Percentiles rank a stretch among this genome's conserved stretches.
Conservation (phyloP, 92 coral and sea anemone genomes). For the Siderastrea radians region DNA sequence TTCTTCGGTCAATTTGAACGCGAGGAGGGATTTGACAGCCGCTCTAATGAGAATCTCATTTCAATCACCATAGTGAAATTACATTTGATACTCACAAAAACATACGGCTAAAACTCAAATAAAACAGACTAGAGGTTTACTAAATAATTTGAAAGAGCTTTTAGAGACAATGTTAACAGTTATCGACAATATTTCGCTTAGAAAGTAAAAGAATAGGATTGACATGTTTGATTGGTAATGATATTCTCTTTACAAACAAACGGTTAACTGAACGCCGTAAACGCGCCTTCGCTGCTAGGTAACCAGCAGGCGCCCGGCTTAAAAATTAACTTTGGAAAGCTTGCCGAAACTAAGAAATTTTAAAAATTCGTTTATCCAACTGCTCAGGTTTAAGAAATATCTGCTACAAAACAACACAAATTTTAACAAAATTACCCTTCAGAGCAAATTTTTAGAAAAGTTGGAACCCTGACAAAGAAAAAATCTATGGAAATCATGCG, state of each 20-base stretch:
- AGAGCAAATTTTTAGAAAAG: too few relatives aligned
- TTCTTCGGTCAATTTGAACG: conserved; percentile 24
- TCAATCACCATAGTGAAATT: background rate
- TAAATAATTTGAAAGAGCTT: background rate
- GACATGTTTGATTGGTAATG: background rate
- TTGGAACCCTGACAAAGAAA: too few relatives aligned
- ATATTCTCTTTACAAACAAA: conserved; percentile 13
- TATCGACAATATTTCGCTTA: too few relatives aligned
- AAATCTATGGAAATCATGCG: too few relatives aligned
- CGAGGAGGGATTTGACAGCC: conserved; percentile 21
- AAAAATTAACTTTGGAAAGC: conserved; percentile 19
- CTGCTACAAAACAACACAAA: background rate
- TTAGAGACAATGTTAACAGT: background rate
- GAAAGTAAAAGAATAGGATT: too few relatives aligned
- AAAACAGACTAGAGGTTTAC: too few relatives aligned
- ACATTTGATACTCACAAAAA: background rate
- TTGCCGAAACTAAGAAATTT: conserved; percentile 31
- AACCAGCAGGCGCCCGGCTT: background rate
- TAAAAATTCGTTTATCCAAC: background rate
- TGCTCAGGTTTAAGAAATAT: background rate
- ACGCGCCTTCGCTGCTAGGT: conserved; percentile 36
- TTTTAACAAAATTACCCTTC: too few relatives aligned
- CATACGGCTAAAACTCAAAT: background rate
- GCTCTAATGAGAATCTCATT: conserved; percentile 4
- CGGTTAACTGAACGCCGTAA: background rate